Conservation (phyloP, 2,113 vertebrate species). For the Engraulis encrasicolus region DNA sequence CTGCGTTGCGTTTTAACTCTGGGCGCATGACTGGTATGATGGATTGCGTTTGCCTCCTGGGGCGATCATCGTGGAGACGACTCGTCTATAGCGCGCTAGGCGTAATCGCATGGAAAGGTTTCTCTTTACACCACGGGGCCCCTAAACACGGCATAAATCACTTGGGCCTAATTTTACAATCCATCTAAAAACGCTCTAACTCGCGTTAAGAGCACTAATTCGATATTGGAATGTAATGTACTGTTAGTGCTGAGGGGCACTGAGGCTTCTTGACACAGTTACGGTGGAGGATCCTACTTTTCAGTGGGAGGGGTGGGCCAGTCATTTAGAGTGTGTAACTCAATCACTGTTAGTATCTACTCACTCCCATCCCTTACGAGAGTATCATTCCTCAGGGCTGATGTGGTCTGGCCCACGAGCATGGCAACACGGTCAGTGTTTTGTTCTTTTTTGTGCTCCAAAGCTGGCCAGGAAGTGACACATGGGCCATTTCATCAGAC, state of each 20-base stretch:
- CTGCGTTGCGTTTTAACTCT: neutral
- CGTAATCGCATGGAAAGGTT: slow-evolving; percentile 3
- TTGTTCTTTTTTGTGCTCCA: neutral
- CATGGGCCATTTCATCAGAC: neutral
- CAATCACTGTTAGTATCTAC: neutral
- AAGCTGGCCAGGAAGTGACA: neutral
- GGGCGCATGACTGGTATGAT: neutral
- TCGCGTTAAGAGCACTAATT: neutral
- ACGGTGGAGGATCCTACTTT: neutral
- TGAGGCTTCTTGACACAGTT: neutral
- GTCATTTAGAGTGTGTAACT: neutral
- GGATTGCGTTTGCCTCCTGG: neutral
- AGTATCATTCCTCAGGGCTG: neutral
- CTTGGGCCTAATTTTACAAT: neutral
- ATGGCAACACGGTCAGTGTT: neutral
- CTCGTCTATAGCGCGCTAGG: neutral
- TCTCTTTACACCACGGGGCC: neutral
- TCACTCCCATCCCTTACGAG: neutral
- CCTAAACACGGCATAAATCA: slow-evolving; percentile 19
- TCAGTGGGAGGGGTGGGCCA: no score
- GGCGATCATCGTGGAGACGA: neutral
- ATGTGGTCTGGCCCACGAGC: neutral
- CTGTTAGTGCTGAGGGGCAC: neutral
- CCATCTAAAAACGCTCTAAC: neutral
- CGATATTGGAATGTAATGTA: slow-evolving; percentile 8